Percentiles rank a stretch among this genome's conserved stretches.
These are phyloP conservation scores for Artemia sinica DNA, from an alignment of 2,888 invertebrate genomes.

Conservation along the genomic window DNA sequence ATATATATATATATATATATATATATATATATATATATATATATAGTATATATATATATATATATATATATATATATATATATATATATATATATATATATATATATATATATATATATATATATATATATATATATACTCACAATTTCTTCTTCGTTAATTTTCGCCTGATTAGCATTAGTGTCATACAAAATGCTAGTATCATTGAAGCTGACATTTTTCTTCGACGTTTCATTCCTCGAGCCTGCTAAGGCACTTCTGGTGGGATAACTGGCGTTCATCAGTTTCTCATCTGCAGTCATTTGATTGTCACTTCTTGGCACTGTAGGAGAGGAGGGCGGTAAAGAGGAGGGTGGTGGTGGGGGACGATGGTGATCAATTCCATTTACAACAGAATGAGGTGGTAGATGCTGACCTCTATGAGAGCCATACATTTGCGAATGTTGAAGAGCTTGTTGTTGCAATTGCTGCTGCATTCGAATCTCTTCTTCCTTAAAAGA, in stretches of 20 bases:
- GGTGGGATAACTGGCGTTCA: constrained; percentile 13
- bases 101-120: background rate
- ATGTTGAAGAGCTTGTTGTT: constrained; percentile 26
- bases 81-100: too few relatives aligned
- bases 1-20: too few relatives aligned
- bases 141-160: constrained; percentile 65
- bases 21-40: too few relatives aligned
- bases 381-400: constrained; percentile 31
- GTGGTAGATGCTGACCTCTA: constrained; percentile 25
- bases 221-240: constrained; percentile 13
- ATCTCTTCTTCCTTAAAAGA: constrained; percentile 32
- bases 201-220: constrained; percentile 19
- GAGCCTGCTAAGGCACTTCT: background rate
- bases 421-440: constrained; percentile 25
- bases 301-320: constrained; percentile 26
- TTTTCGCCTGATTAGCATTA: constrained; percentile 34
- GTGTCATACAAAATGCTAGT: constrained; percentile 25
- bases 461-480: constrained; percentile 30
- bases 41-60: too few relatives aligned
- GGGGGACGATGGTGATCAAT: constrained; percentile 30
- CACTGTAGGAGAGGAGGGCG: constrained; percentile 28
- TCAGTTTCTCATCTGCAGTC: constrained; percentile 27
- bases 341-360: constrained; percentile 28
- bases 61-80: too few relatives aligned
- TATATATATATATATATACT: constrained; percentile 32